Base-by-base conservation (phyloP, 2,113 vertebrate genomes). In the Anguilla rostrata region DNA sequence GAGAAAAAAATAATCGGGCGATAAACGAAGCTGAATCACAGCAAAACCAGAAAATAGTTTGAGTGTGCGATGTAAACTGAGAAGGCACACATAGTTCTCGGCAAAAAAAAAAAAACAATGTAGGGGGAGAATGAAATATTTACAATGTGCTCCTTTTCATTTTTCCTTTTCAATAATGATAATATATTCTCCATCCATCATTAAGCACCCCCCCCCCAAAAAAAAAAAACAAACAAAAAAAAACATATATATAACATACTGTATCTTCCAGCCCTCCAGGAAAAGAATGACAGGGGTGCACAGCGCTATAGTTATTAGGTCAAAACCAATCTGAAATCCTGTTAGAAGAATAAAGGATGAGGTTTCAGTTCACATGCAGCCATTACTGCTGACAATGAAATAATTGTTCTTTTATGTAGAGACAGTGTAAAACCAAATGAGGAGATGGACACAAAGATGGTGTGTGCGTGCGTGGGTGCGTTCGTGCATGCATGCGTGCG, bases 361-460 rank as follows among this genome's bases (percentile, higher is more conserved):
- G 71, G 71, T n/a, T 75, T 75, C n/a, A 34, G 71, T 75, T 29
- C 71, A 75, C n/a, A 34, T 75, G 71, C n/a, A 75, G 71, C 71
- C 71, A 75, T 75, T 75, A 75, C 71, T 75, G 71, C 71, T 75
- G 71, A 75, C 71, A 75, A 34, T 75, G 71, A n/a, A 75, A 75
- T 75, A 75, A 75, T 75, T 75, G 71, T 34, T 75, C 26, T 75
- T 75, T 75, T 12, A 75, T 34, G 71, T 75, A 75, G 82, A 78
- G 75, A 34, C 26, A 34, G 71, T 14, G 71, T 29, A 12, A 34
- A 26, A 75, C 20, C 20, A 75, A 34, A 34, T n/a, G 1, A 34
- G n/a, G 71, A 75, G 71, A 75, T n/a, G 9, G 63, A n/a, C 2
- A 94, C 20, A 18, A 60, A 87, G 63, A n/a, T 12, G n/a, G 71